Base-by-base conservation (phyloP, 2,797 vertebrate genomes). In the Galago senegalensis region DNA sequence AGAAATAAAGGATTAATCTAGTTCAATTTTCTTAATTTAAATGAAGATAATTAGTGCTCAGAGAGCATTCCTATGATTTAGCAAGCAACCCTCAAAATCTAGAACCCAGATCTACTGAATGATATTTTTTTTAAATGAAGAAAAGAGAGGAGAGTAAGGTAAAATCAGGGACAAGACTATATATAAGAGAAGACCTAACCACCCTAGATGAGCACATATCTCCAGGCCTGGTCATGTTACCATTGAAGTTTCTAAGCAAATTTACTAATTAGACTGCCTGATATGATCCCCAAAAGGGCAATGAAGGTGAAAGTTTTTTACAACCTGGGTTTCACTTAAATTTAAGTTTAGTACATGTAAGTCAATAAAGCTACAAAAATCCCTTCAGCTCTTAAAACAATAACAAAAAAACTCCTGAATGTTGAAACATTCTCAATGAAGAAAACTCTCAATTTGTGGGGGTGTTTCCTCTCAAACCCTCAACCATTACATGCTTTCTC, bases 401-500 rank as follows among this genome's bases (percentile, higher is more conserved):
- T 23, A 95, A 95, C 75, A 93, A 79, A 91, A 87, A 76, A 49
- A 31, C 5, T 25, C 63, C 67, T 13, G 21, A 87, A 63, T 79
- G 37, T 34, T 60, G 29, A 87, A 81, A 85, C 79, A 89, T 67
- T 81, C 75, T 87, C n/a, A 23, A 58, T 34, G n/a, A n/a, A 29
- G 37, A 43, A 75, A 90, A 89, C 83, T 77, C 17, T 67, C 81
- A 37, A 79, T 88, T 69, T 95, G 77, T 49, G 40, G 49, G 87
- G 58, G 2, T 94, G 81, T 49, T 83, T 89, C 37, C 60, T 56
- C 73, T 58, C 29, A 70, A 70, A 49, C 43, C 60, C 72, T 94
- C 87, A 72, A 79, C 25, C 29, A 79, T 77, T 43, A 90, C 16
- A 58, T 27, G 85, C 95, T 96, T 92, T 95, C 96, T 87, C 96